Evolutionary conservation across 2,888 invertebrate species (phyloP), one percentile per base, ranked within the genome.

Genomic region (Cephus pulcher): DNA sequence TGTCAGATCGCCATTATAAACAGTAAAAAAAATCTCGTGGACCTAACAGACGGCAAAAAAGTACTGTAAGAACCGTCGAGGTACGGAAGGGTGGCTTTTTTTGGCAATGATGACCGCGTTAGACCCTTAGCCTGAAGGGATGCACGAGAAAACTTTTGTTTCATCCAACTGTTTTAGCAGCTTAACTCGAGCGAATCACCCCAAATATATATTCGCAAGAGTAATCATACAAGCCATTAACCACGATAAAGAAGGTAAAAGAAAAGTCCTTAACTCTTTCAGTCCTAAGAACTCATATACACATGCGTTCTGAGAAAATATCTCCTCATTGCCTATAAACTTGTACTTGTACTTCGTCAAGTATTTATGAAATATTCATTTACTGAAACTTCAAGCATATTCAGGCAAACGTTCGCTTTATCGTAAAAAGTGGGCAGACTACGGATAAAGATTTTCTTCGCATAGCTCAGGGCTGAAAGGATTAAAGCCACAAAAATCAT

Each of bases 41-140:
- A 75, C 68, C 37, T 69, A 75, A 35, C 30, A 11, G 23, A 34
- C 15, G 32, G 11, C 71, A 33, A 40, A 75, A 78, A 37, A 32
- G 12, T 69, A 34, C 12, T 33, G 32, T 15, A 71, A 71, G 34
- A 70, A 71, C 15, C n/a, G 12, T 78, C n/a, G 40, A 70, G 33
- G 34, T 11, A 30, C 34, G 30, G 34, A 75, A 34, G 70, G 78
- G 75, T 75, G 75, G 74, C 71, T 78, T 78, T 78, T 78, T 78
- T 40, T 75, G 11, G 11, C 71, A 70, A 75, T 70, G 40, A 78
- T 78, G 78, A 78, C 78, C 78, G 75, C 37, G 69, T 56, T 56
- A 23, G 71, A 34, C 70, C 75, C 71, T 32, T 71, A 23, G 32
- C 32, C 9, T 9, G 71, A 15, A 71, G 33, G 71, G 32, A 71